Evolutionary conservation across 53 echinoderm and acorn worm species (phyloP), one percentile per base, ranked within the genome.

Genomic region (Hippasteria phrygiana): DNA sequence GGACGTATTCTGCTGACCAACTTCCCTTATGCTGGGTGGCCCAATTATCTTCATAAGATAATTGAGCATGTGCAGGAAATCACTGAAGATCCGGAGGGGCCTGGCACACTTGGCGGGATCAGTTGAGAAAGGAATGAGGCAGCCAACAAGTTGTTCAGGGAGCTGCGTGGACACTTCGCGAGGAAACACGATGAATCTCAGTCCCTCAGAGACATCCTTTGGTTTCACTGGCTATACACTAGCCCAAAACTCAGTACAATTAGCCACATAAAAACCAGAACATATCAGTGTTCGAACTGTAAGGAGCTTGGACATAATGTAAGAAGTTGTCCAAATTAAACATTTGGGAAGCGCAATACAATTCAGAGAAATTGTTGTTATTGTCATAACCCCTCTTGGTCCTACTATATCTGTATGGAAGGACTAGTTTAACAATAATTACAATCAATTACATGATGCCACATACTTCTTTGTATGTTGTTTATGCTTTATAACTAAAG

Each of bases 11-110:
- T 93, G 40, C 71, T 66, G 10, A 27, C 27, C 66, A 31, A 90
- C 27, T 93, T 93, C 48, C 27, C n/a, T 0, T 93, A 93, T 90
- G 93, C 53, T 1, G 7, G 26, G 0, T 93, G 93, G 93, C 87
- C 90, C 17, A 93, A 93, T 48, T 90, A 93, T 28, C 42, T 93
- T 0, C 93, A 93, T 29, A 93, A 93, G 65, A n/a, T 87, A 13
- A 87, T 93, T 5, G 80, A 75, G 26, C 92, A 93, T 70, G 64
- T 55, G 0, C 90, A 93, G 51, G 89, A 87, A 39, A 22, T 78
- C 0, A 55, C 82, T 5, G 37, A 89, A 70, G 32, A 73, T 17
- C 71, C 78, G 2, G 71, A 87, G n/a, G 93, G 93, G 37, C 90
- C 93, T 0, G 90, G 90, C 6, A 87, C 75, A 1, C 35, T 93